A percentile compares a stretch with the other conserved stretches of the same genome.
phyloP scores from a whole-genome alignment of 35 echinoderm and acorn worm species.

The Ophioderma brevispina region DNA sequence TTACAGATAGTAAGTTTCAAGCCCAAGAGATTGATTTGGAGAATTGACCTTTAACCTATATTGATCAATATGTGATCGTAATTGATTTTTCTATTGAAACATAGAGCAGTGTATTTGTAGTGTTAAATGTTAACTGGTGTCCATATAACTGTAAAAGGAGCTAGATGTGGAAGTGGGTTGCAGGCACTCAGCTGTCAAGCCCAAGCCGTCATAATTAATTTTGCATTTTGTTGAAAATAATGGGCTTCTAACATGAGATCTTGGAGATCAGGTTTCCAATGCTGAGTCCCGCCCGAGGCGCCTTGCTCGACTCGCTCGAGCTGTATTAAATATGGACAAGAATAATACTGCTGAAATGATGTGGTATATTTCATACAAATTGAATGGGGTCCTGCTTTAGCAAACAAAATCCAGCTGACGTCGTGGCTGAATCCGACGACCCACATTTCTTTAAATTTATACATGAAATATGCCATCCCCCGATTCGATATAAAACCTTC shows the following conservation, averaged over 20 bases:
- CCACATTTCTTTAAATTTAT: slow-evolving; percentile 5
- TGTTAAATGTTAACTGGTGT: background rate
- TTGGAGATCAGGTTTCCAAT: background rate
- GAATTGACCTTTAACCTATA: background rate
- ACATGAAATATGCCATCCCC: background rate
- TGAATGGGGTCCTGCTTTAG: background rate
- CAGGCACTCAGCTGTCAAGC: background rate
- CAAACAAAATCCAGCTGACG: slow-evolving; percentile 7
- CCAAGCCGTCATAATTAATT: slow-evolving; percentile 7
- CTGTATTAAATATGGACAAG: slow-evolving; percentile 14
- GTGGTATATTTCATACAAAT: background rate
- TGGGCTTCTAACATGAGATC: slow-evolving; percentile 8
- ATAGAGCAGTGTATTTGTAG: background rate
- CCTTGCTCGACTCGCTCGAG: background rate
- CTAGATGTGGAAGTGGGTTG: background rate
- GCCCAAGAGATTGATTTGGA: too few relatives aligned
- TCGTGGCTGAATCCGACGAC: background rate
- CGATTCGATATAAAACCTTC: background rate
- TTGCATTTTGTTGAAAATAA: slow-evolving; percentile 15
- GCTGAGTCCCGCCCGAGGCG: background rate
- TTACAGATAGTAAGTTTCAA: too few relatives aligned
- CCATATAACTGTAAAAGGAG: background rate
- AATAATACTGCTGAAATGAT: background rate
- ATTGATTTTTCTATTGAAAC: background rate
- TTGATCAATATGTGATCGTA: background rate